phyloP scores from a whole-genome alignment of 2,888 invertebrate species.

The Diaprepes abbreviatus region DNA sequence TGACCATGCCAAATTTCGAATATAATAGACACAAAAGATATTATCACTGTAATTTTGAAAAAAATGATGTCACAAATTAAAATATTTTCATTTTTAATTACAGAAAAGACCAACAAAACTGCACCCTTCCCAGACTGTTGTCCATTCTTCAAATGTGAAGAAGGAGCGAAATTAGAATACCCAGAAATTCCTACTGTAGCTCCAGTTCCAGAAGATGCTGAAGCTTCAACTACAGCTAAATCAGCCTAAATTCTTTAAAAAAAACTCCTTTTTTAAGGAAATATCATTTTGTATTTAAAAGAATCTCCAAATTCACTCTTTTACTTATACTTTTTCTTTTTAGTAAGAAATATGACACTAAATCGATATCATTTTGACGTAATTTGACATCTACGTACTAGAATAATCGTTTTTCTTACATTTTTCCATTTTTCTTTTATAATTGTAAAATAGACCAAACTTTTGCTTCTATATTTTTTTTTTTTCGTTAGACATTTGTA shows the following conservation, averaged over 20 bases:
- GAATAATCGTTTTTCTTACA: not conserved
- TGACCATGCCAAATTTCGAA: too few species aligned
- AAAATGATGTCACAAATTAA: too few species aligned
- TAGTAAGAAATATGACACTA: too few species aligned
- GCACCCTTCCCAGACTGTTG: conserved; percentile 90
- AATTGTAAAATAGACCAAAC: not conserved
- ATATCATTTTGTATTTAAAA: not conserved
- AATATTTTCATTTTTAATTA: conserved; percentile 57
- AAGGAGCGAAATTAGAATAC: conserved; percentile 87
- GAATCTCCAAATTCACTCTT: not conserved
- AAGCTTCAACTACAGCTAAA: conserved; percentile 59
- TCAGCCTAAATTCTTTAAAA: conserved; percentile 47
- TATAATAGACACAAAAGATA: too few species aligned
- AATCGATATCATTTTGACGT: too few species aligned
- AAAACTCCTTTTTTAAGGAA: too few species aligned
- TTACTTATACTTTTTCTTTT: not conserved
- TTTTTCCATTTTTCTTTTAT: not conserved
- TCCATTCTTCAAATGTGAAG: conserved; percentile 87
- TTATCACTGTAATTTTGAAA: too few species aligned
- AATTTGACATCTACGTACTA: too few species aligned
- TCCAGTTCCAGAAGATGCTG: conserved; percentile 62
- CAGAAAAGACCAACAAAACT: conserved; percentile 90
- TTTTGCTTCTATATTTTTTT: not conserved
- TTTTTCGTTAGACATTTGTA: not conserved
- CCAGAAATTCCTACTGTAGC: conserved; percentile 79